These are phyloP conservation scores for Cheilosia grossa DNA, from an alignment of 2,888 invertebrate genomes.

Conservation along the genomic window DNA sequence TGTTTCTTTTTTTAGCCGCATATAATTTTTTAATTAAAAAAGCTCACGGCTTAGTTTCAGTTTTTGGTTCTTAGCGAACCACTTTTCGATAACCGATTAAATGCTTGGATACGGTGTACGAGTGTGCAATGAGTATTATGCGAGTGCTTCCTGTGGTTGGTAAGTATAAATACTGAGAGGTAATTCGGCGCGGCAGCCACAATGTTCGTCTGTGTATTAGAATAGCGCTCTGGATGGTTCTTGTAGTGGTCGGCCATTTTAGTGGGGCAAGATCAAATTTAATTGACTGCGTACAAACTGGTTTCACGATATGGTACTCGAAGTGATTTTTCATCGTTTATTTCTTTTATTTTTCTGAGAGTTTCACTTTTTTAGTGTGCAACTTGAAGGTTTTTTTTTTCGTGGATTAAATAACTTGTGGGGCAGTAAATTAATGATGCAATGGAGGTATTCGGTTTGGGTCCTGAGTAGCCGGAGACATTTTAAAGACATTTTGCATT, in stretches of 20 bases:
- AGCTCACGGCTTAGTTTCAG: slow-evolving; percentile 4
- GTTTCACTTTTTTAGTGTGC: slow-evolving; percentile 49
- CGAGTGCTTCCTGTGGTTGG: slow-evolving; percentile 36
- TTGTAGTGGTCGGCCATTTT: slow-evolving; percentile 14
- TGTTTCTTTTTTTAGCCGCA: background rate
- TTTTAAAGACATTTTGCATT: too few relatives aligned
- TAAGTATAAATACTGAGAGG: slow-evolving; percentile 25
- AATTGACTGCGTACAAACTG: slow-evolving; percentile 50
- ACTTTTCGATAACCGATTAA: slow-evolving; percentile 23
- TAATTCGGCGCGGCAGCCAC: slow-evolving; percentile 18
- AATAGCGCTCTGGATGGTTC: slow-evolving; percentile 8
- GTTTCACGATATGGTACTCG: slow-evolving; percentile 45
- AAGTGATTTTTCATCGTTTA: slow-evolving; percentile 22
- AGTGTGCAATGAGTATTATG: slow-evolving; percentile 19
- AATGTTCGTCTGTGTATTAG: slow-evolving; percentile 32
- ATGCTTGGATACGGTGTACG: background rate
- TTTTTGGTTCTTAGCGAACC: slow-evolving; percentile 13
- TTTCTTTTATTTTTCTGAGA: background rate
- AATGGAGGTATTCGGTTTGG: background rate
- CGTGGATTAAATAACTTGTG: slow-evolving; percentile 7
- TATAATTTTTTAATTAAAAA: slow-evolving; percentile 7
- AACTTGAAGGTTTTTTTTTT: slow-evolving; percentile 16
- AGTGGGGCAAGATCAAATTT: slow-evolving; percentile 60
- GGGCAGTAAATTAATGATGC: background rate
- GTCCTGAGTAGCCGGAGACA: too few relatives aligned